These are phyloP conservation scores for Ciconia stormi DNA, from an alignment of 2,113 vertebrate species.

Conservation along the genomic window DNA sequence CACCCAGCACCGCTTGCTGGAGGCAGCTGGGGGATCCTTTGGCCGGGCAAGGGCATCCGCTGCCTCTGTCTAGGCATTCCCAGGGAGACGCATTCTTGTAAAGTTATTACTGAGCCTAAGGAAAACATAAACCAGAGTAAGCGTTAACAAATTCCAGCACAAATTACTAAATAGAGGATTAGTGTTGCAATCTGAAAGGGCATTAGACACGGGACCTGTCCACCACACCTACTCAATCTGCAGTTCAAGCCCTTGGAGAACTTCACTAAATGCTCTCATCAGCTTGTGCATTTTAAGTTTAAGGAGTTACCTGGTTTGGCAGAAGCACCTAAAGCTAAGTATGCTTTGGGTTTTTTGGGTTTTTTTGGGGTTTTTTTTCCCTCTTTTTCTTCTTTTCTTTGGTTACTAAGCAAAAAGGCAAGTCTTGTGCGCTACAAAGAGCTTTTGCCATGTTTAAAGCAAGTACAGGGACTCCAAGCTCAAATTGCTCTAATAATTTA, in stretches of 20 bases:
- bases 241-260: neutral
- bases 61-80: no score
- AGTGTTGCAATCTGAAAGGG: rapidly evolving
- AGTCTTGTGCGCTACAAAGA: neutral
- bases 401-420: neutral
- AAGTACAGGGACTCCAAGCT: neutral
- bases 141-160: neutral
- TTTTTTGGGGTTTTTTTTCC: neutral
- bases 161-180: neutral
- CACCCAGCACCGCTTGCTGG: neutral
- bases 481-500: slow-evolving; percentile 50
- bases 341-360: no score
- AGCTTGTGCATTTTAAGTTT: neutral
- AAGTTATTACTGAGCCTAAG: neutral
- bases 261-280: neutral
- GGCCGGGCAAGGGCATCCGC: rapidly evolving
- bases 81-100: neutral
- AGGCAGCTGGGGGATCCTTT: neutral
- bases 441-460: neutral
- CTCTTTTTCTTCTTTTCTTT: neutral
- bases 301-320: neutral
- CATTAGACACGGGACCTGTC: neutral
- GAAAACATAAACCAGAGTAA: neutral
- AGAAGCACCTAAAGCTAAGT: neutral
- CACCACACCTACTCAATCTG: neutral